Evolutionary conservation across 2,888 invertebrate species (phyloP).

Genomic region (Pseudococcus longispinus): DNA sequence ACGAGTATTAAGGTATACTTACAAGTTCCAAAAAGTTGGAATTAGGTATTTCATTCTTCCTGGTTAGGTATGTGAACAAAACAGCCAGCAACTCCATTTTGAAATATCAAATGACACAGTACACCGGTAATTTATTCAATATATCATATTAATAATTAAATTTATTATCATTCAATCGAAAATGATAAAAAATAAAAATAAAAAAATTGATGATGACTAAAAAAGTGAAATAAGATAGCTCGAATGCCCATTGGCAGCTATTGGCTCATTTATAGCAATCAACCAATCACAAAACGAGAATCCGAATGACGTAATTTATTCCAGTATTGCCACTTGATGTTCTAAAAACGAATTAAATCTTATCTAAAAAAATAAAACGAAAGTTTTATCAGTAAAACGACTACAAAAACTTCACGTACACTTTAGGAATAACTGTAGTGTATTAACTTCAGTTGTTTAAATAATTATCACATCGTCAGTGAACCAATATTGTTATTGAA

Average conservation of each 20-base stretch:
- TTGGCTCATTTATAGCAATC: background rate
- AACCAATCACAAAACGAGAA: background rate
- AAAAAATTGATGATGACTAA: too few relatives aligned
- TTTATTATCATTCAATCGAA: too few relatives aligned
- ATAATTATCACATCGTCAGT: slow-evolving; percentile 25
- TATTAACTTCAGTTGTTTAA: background rate
- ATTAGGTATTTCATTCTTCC: too few relatives aligned
- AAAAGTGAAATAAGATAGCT: background rate
- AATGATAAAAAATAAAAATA: too few relatives aligned
- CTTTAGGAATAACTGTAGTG: slow-evolving; percentile 9
- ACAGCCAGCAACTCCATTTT: too few relatives aligned
- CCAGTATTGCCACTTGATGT: background rate
- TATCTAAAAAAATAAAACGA: background rate
- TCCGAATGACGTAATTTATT: background rate
- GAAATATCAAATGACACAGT: too few relatives aligned
- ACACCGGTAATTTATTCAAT: too few relatives aligned
- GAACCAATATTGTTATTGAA: background rate
- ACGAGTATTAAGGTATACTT: too few relatives aligned
- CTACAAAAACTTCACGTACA: background rate
- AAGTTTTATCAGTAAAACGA: background rate
- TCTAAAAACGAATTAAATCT: background rate
- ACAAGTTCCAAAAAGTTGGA: too few relatives aligned
- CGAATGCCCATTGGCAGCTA: background rate
- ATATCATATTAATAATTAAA: too few relatives aligned
- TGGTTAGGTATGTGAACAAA: too few relatives aligned